Percentiles rank a stretch among this genome's conserved stretches.
Conservation (phyloP, 2,888 invertebrate species). For the Norana najaformis region DNA sequence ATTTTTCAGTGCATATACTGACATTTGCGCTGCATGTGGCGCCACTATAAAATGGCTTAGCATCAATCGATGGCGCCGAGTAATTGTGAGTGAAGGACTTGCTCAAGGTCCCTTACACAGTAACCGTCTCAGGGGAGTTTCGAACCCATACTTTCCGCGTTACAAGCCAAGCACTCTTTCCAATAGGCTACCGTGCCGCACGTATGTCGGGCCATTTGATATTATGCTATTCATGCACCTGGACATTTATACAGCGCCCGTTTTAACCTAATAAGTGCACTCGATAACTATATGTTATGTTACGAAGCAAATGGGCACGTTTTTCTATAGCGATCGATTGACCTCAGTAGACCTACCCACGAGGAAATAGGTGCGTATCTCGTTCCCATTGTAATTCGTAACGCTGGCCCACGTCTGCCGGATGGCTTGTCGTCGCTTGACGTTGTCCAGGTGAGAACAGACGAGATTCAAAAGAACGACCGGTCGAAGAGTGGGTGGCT, state of each 20-base stretch:
- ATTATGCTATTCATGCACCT: not conserved
- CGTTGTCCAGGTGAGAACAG: conserved; percentile 40
- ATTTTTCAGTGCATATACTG: no score
- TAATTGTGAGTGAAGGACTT: no score
- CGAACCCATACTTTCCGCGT: no score
- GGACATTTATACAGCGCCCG: not conserved
- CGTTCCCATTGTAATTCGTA: conserved; percentile 36
- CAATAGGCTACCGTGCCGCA: no score
- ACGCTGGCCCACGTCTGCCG: conserved; percentile 43
- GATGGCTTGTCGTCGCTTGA: conserved; percentile 37
- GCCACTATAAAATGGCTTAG: no score
- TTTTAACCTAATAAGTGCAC: not conserved
- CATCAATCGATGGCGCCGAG: no score
- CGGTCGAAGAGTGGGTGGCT: not conserved
- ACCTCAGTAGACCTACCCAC: conserved; percentile 31
- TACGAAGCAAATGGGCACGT: no score
- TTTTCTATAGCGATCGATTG: not conserved
- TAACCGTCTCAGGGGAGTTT: no score
- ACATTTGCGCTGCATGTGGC: no score
- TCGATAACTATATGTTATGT: not conserved
- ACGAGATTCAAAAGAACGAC: conserved; percentile 40
- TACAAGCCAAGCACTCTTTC: no score
- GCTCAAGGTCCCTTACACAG: no score
- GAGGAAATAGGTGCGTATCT: conserved; percentile 41
- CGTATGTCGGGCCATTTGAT: no score